Evolutionary conservation across 2,888 invertebrate species (phyloP).

Genomic region (Polydesmus complanatus): DNA sequence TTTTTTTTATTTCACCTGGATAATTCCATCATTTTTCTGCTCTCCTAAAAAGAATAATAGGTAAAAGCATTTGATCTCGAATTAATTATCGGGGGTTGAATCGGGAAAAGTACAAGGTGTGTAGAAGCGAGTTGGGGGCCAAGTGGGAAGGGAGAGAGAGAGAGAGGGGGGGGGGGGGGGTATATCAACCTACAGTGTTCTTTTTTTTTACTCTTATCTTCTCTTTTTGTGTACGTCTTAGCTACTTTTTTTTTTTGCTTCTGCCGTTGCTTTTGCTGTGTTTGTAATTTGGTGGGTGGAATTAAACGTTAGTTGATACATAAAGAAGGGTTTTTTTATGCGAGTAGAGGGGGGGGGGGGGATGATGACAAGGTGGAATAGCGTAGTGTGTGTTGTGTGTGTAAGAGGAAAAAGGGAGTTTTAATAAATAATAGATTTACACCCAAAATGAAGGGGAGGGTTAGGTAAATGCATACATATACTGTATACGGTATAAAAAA

Average conservation of each 20-base stretch:
- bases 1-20: neutral
- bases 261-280: neutral
- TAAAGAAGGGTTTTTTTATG: neutral
- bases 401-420: neutral
- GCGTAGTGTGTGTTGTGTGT: neutral
- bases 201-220: too few relatives aligned
- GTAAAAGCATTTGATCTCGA: neutral
- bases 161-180: too few relatives aligned
- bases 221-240: too few relatives aligned
- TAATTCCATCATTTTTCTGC: too few relatives aligned
- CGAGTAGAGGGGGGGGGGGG: neutral
- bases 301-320: neutral
- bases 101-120: neutral
- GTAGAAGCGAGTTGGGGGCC: neutral
- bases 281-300: neutral
- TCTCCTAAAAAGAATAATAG: neutral
- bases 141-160: neutral
- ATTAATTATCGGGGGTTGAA: neutral
- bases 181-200: too few relatives aligned
- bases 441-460: neutral
- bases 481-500: neutral
- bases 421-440: neutral
- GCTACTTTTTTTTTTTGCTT: neutral
- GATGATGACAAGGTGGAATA: neutral
- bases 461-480: neutral